Conservation (phyloP, 2,888 invertebrate species). For the Sphaerophoria taeniata region DNA sequence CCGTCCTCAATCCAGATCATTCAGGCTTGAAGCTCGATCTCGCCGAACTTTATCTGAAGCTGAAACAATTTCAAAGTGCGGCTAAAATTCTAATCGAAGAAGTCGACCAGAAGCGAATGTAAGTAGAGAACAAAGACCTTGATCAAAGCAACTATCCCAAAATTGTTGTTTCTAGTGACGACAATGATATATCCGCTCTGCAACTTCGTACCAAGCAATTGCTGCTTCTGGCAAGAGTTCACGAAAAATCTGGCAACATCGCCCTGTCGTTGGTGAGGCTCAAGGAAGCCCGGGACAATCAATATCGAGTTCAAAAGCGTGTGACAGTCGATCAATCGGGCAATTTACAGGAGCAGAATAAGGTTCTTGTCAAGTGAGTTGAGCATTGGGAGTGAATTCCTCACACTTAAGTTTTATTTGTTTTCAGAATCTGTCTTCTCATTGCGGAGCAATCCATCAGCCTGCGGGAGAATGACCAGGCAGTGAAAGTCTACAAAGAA, state of each 20-base stretch:
- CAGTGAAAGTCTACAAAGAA: constrained; percentile 92
- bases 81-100: constrained; percentile 90
- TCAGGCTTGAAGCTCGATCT: constrained; percentile 90
- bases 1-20: constrained; percentile 87
- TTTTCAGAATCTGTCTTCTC: constrained; percentile 86
- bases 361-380: constrained; percentile 80
- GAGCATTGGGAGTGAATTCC: neutral
- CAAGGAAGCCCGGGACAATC: constrained; percentile 90
- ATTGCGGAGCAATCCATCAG: constrained; percentile 88
- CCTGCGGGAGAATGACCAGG: constrained; percentile 88
- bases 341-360: constrained; percentile 79
- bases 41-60: constrained; percentile 92
- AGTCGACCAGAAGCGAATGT: constrained; percentile 85
- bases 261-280: constrained; percentile 86
- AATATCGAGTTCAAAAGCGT: constrained; percentile 89
- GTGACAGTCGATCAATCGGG: constrained; percentile 85
- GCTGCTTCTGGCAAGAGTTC: constrained; percentile 89
- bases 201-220: constrained; percentile 89
- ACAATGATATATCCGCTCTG: constrained; percentile 84
- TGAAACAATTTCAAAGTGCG: constrained; percentile 95
- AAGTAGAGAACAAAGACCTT: constrained; percentile 77
- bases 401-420: neutral
- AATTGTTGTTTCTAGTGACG: constrained; percentile 74
- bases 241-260: constrained; percentile 86
- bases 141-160: neutral